These are phyloP conservation scores for Uromys caudimaculatus DNA, from an alignment of 2,797 vertebrate species.

Conservation along the genomic window DNA sequence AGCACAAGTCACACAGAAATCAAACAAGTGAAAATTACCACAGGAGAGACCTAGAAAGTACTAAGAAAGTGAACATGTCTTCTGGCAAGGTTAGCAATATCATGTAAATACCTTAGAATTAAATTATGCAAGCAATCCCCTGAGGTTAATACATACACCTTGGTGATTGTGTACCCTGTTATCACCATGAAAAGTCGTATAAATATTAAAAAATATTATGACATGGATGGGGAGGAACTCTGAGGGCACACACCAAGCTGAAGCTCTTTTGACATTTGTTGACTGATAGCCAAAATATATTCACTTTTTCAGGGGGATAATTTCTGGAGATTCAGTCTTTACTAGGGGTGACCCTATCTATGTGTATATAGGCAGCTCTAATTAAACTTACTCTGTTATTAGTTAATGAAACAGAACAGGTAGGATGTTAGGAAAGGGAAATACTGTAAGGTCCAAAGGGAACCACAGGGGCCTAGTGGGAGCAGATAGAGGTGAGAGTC, in stretches of 20 bases:
- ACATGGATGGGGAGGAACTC: no score
- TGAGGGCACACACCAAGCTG: neutral
- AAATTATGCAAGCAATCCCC: rapidly evolving
- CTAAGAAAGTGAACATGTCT: neutral
- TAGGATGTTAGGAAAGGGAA: no score
- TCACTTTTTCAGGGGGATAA: no score
- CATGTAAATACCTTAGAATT: neutral
- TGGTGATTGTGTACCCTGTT: rapidly evolving
- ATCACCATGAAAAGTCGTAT: no score
- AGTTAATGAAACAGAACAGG: no score
- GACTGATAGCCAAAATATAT: neutral
- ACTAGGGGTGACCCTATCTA: no score
- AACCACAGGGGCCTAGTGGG: neutral
- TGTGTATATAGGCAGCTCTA: no score
- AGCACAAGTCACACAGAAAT: neutral
- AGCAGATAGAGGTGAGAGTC: neutral
- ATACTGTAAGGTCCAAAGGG: neutral
- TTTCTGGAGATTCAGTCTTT: no score
- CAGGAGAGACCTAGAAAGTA: rapidly evolving
- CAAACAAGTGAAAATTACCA: neutral
- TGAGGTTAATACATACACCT: no score
- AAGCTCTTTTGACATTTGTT: neutral
- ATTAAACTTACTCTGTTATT: no score
- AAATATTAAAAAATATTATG: no score
- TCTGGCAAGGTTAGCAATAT: neutral